Evolutionary conservation across 92 coral and sea anemone species (phyloP), one percentile per base, ranked within the genome.

Genomic region (Pocillopora grandis): DNA sequence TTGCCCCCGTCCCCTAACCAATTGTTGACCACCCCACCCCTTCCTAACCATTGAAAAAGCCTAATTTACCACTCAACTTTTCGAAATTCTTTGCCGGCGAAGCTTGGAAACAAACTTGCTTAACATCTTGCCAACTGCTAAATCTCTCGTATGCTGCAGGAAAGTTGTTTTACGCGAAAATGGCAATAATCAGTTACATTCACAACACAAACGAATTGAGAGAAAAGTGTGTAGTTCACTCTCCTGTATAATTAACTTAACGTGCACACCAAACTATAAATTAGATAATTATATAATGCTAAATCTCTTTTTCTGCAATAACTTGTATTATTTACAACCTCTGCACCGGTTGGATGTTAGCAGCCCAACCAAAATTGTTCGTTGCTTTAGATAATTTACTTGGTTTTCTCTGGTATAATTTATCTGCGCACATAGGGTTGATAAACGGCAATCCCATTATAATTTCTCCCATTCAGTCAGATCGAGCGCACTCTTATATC

Each of bases 201-300:
- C 21, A 0, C 35, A 12, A 11, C 4, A 10, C 11, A 9, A 12
- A 64, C 23, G n/a, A 66, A 9, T 21, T 27, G 64, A 62, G 64
- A 42, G 36, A 52, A 55, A 62, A 10, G 18, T 19, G 37, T 66
- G 16, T 18, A 80, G 33, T 57, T 55, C 84, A 70, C 36, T 70
- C 23, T 58, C 76, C 76, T 67, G 85, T 59, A 55, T 69, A 11
- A 20, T 69, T 57, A 80, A 70, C n/a, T 70, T 70, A 80, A 55
- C 58, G 12, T 57, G 58, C 49, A 58, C 55, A 70, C 33, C 33
- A 58, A 80, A 70, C 85, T 80, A 80, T 80, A 80, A 80, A 80
- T 80, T 69, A 80, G 77, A 42, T 69, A 62, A 19, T 58, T 67
- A 35, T 57, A 58, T 58, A 18, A 33, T 68, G 85, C 15, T 21